Evolutionary conservation across 2,797 vertebrate species (phyloP), one percentile per base, ranked within the genome.

Genomic region (Aulostomus chinensis): DNA sequence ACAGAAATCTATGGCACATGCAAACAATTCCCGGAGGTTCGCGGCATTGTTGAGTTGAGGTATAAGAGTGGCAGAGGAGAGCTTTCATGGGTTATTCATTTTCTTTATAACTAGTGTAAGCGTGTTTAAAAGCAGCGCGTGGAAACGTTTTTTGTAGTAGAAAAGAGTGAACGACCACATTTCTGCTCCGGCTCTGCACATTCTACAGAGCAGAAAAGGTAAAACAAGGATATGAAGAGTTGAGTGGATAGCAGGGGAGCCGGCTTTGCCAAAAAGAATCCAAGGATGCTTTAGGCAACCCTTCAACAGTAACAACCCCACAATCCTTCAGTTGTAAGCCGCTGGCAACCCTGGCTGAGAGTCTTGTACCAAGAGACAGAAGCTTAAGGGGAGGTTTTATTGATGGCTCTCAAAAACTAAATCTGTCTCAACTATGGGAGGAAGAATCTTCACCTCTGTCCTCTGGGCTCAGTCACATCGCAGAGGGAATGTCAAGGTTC

Each of bases 201-300:
- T 37, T 11, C 15, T 49, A 47, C 42, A 13, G 28, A 50, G 17
- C 5, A 2, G 14, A 9, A 42, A 30, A 40, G 13, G 18, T 15
- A 41, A 66, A 36, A 43, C 13, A 22, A 1, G 6, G 5, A 21
- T 13, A 40, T 7, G 33, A 7, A 48, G 21, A 16, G 18, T n/a
- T n/a, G n/a, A 16, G 12, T 9, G 18, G 40, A 46, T 51, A 26
- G 34, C 13, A 38, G 31, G 12, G 21, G 36, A 49, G 31, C 6
- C 26, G 22, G 21, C 1, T 37, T 7, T 28, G 45, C 43, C 39
- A 38, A 21, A 68, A 49, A 55, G 46, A 46, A 76, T 36, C 28
- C 31, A 22, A 64, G 49, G 42, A 61, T 16, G 60, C 75, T 80
- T 67, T 20, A 59, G 68, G 66, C 58, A 43, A 58, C 63, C 60